Conservation (phyloP, 1,140 invertebrate species). For the Heliconius congener region DNA sequence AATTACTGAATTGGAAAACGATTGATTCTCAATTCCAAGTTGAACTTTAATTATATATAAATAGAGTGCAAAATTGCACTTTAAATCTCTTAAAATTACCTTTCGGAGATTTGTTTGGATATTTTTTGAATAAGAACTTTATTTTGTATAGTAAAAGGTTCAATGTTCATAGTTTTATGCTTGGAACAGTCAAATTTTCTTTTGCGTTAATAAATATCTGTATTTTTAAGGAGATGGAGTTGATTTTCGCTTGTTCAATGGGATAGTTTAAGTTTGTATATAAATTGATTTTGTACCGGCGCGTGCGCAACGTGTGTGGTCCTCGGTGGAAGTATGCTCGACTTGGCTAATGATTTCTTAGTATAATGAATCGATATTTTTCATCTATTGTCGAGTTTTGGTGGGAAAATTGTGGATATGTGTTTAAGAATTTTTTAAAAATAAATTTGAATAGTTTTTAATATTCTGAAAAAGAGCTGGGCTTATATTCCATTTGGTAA, state of each 20-base stretch:
- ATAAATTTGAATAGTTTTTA: neutral
- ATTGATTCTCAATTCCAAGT: neutral
- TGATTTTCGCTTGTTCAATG: neutral
- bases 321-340: slow-evolving; percentile 52
- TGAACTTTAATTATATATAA: slow-evolving; percentile 34
- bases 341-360: slow-evolving; percentile 39
- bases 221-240: neutral
- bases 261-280: slow-evolving; percentile 35
- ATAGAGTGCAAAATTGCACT: slow-evolving; percentile 31
- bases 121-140: neutral
- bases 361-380: slow-evolving; percentile 20
- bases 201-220: neutral
- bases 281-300: slow-evolving; percentile 49
- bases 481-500: no score
- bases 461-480: no score
- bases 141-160: neutral
- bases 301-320: slow-evolving; percentile 67
- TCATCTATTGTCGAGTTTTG: slow-evolving; percentile 8
- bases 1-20: slow-evolving; percentile 57
- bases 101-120: neutral
- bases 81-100: neutral
- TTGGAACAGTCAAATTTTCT: slow-evolving; percentile 4
- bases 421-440: neutral
- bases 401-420: neutral
- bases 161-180: neutral